Percentiles rank a stretch among this genome's conserved stretches.
phyloP scores from a whole-genome alignment of 1,140 invertebrate species.

The Tetranychus urticae region DNA sequence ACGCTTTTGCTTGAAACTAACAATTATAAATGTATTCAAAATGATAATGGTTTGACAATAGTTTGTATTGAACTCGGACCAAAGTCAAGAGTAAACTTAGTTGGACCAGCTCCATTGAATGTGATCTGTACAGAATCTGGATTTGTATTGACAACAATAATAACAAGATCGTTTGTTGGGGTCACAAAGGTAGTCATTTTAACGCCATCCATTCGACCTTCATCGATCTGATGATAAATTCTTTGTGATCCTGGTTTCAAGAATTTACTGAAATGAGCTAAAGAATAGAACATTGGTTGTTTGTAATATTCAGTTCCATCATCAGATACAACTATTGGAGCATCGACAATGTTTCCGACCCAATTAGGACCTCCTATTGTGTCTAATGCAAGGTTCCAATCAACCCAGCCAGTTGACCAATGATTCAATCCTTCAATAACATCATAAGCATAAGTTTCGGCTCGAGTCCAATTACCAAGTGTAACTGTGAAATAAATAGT shows the following conservation, averaged over 20 bases:
- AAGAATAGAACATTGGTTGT: constrained; percentile 29
- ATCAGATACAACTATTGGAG: constrained; percentile 24
- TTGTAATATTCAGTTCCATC: constrained; percentile 24
- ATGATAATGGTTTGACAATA: too few species aligned
- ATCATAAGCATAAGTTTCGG: constrained; percentile 7
- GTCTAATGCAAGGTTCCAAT: constrained; percentile 30
- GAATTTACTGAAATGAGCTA: constrained; percentile 24
- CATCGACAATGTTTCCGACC: constrained; percentile 24
- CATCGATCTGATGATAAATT: too few species aligned
- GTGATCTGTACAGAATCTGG: too few species aligned
- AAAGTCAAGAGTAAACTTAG: too few species aligned
- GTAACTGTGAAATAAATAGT: not conserved
- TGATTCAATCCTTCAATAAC: constrained; percentile 16
- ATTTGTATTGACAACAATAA: too few species aligned
- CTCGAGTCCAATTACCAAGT: constrained; percentile 6
- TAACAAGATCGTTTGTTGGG: too few species aligned
- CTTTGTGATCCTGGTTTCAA: not conserved
- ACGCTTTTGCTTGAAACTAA: too few species aligned
- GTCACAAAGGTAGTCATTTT: too few species aligned
- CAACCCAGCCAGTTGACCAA: constrained; percentile 24
- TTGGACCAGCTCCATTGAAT: too few species aligned
- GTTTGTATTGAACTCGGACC: too few species aligned
- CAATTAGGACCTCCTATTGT: constrained; percentile 26
- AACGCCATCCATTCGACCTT: too few species aligned
- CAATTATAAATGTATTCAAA: too few species aligned